A percentile compares a stretch with the other conserved stretches of the same genome.
Conservation (phyloP, 1,140 invertebrate species). For the Drosophila mayri region DNA sequence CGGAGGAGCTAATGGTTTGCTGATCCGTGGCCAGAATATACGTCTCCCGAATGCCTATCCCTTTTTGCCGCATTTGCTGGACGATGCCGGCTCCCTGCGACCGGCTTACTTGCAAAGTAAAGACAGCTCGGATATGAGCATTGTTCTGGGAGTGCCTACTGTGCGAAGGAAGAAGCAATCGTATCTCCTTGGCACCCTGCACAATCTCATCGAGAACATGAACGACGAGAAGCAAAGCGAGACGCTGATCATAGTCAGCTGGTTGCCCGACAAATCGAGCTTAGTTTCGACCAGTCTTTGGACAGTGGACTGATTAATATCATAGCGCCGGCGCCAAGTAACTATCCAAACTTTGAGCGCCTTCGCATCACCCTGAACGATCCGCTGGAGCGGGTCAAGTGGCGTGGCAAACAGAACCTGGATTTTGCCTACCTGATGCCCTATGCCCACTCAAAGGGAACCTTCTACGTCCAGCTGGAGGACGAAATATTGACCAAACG, state of each 20-base stretch:
- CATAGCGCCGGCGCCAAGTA: conserved; percentile 92
- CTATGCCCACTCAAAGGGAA: conserved; percentile 93
- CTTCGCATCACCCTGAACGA: conserved; percentile 94
- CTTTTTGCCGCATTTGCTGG: conserved; percentile 94
- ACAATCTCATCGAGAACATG: conserved; percentile 94
- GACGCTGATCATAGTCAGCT: conserved; percentile 93
- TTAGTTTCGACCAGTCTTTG: conserved; percentile 91
- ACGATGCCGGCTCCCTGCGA: conserved; percentile 90
- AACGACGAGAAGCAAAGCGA: conserved; percentile 91
- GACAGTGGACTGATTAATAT: conserved; percentile 95
- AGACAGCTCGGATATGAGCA: conserved; percentile 90
- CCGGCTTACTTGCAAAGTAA: conserved; percentile 92
- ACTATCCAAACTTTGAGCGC: conserved; percentile 95
- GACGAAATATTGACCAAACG: conserved; percentile 97
- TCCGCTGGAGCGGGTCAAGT: conserved; percentile 94
- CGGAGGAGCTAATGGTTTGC: conserved; percentile 39
- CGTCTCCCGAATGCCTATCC: conserved; percentile 92
- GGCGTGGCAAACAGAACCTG: conserved; percentile 98
- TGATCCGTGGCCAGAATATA: conserved; percentile 83
- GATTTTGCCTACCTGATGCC: conserved; percentile 99
- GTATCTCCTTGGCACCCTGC: conserved; percentile 95
- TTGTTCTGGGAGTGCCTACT: conserved; percentile 95
- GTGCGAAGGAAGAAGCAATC: conserved; percentile 95
- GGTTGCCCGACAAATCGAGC: conserved; percentile 91
- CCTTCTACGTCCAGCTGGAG: conserved; percentile 95